Evolutionary conservation across 2,888 invertebrate genomes (phyloP), one percentile per base, ranked within the genome.

Genomic region (Platypus cylindrus): DNA sequence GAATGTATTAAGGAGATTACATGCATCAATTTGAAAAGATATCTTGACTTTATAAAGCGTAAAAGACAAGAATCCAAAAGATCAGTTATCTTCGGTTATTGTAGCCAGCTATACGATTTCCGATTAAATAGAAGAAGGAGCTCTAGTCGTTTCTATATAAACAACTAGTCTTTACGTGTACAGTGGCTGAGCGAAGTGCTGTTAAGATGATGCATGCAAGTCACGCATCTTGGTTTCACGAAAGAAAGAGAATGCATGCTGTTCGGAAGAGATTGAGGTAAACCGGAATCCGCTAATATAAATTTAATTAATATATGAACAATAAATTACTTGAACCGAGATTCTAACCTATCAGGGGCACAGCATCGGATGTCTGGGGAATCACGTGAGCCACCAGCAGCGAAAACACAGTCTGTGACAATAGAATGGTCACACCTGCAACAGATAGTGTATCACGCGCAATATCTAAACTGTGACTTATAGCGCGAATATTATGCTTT

Each of bases 331-430:
- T 45, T 45, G 45, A 49, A 48, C 53, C 54, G 53, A 49, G 51
- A 54, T 49, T 57, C 62, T 62, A 61, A 91, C 95, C 97, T 85
- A 97, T 89, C 66, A 95, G 79, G 65, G 97, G 95, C 70, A 97
- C 86, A 64, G 95, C 94, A 71, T 95, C 95, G 67, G 95, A 95
- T 67, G 95, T 94, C 75, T 89, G 89, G 67, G 95, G 95, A 75
- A 95, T 89, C 68, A 93, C 89, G 75, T 95, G 91, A 65, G 91
- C 90, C 73, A 97, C 93, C 83, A 95, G 84, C 73, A 94, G 81
- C 67, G 94, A 86, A 77, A 97, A 95, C 71, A 95, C 94, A 70
- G 93, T 94, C 78, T 95, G 86, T 62, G 95, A 95, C 72, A 97
- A 86, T 70, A 94, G 84, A 71, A 94, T 93, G 71, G 93, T 94